Evolutionary conservation across 2,113 vertebrate genomes (phyloP).

Genomic region (Alethe diademata): DNA sequence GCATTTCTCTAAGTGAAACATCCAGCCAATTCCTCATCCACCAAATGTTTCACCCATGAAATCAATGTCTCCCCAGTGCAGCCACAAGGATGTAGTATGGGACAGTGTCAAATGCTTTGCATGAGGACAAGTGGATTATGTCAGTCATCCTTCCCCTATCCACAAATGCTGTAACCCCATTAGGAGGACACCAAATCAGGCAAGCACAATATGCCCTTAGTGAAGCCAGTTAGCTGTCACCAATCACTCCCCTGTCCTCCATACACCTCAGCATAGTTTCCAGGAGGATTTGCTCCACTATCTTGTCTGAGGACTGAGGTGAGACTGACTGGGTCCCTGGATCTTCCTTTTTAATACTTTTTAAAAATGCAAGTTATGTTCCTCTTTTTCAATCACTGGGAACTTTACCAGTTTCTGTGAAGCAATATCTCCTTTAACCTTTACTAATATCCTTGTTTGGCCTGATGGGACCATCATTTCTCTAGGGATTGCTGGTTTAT

Average conservation of each 20-base stretch:
- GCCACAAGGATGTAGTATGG: background rate
- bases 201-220: background rate
- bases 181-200: background rate
- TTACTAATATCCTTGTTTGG: background rate
- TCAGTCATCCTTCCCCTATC: background rate
- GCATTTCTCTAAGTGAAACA: background rate
- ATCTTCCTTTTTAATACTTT: background rate
- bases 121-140: background rate
- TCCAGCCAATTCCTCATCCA: background rate
- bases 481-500: background rate
- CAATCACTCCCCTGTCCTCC: background rate
- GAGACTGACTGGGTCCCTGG: background rate
- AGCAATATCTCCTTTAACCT: background rate
- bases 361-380: background rate
- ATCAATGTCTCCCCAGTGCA: background rate
- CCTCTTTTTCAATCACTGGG: background rate
- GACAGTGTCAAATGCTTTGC: background rate
- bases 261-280: background rate
- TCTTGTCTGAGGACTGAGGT: background rate
- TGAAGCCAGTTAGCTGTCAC: background rate
- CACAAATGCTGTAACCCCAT: background rate
- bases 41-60: background rate
- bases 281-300: background rate
- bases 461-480: background rate
- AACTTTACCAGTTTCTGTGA: background rate